Evolutionary conservation across 1,140 invertebrate genomes (phyloP), one percentile per base, ranked within the genome.

Genomic region (Drosophila eugracilis): DNA sequence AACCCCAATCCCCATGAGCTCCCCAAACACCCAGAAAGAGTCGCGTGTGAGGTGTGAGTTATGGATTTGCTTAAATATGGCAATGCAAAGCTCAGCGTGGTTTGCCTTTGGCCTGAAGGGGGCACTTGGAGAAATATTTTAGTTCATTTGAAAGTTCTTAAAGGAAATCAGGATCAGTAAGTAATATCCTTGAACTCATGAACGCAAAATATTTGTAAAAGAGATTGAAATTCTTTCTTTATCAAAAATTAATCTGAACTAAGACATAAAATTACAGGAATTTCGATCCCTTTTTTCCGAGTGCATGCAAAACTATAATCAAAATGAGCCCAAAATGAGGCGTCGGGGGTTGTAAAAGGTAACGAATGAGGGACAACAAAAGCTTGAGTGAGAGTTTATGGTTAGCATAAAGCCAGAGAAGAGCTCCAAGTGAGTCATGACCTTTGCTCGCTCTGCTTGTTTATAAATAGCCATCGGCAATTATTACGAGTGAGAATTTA

Each of bases 31-130:
- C 32, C 47, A 30, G 17, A 48, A 58, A 45, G 26, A 28, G 45
- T 55, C 19, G 83, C 72, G 75, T 62, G 59, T 63, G 59, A 79
- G 79, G 58, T 83, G 79, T 66, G 58, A 71, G 75, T 66, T 74
- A 57, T 81, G 48, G 63, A 55, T 45, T 63, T 65, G 53, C 14
- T 32, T 63, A 70, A 74, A 65, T 76, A 75, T 72, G 48, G 39
- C n/a, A 62, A 28, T 58, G 63, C n/a, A 57, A 83, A 84, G 62
- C 75, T 62, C 58, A 66, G 14, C 17, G 26, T 39, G 44, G 32
- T 55, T 55, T 36, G 44, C 48, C 32, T 34, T 75, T 44, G 39
- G 55, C 44, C 72, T 72, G 75, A 44, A 57, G 22, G 19, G 15
- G 45, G 53, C 62, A 78, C 50, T 57, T 0, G 2, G 6, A 36